Evolutionary conservation across 2,113 vertebrate species (phyloP), one percentile per base, ranked within the genome.

Genomic region (Dipodomys spectabilis): DNA sequence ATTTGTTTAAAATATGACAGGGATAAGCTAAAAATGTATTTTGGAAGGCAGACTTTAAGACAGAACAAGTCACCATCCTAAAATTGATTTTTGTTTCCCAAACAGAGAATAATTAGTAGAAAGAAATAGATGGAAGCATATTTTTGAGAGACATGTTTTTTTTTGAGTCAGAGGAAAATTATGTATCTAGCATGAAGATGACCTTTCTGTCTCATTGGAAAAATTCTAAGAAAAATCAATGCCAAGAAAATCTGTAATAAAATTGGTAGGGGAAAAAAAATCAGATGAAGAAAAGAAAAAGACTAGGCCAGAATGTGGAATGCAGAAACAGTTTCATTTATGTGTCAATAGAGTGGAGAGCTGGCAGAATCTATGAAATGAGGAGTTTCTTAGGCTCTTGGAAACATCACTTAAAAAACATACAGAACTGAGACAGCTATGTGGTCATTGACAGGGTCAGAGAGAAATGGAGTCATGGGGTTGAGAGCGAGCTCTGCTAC

Each of bases 401-500:
- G 20, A 71, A 72, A 35, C 45, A 16, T 32, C 7, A 64, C 15
- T 64, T 53, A 18, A 60, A 35, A 65, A 5, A 15, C 2, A 86
- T 25, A 27, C 20, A 19, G 28, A 82, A 44, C 57, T 73, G 18
- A 73, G 8, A 71, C 6, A 79, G 45, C 27, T 72, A 1, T 35
- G 30, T 23, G 20, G 27, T 19, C 23, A 78, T 35, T 44, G n/a
- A 62, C 30, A 65, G 72, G 27, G 18, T 4, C 53, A 20, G 23
- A 7, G 23, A 84, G 15, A 60, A 57, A 2, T 12, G 28, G 6
- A 22, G 12, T 10, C 6, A 23, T 28, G 78, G 13, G 32, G 13
- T 1, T n/a, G 0, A 18, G 1, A 45, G 3, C 18, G 0, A 25
- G 12, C 15, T 7, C 0, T 30, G 27, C 15, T 16, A 4, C 35